These are phyloP conservation scores for Elgaria multicarinata DNA, from an alignment of 2,113 vertebrate species.

Conservation along the genomic window DNA sequence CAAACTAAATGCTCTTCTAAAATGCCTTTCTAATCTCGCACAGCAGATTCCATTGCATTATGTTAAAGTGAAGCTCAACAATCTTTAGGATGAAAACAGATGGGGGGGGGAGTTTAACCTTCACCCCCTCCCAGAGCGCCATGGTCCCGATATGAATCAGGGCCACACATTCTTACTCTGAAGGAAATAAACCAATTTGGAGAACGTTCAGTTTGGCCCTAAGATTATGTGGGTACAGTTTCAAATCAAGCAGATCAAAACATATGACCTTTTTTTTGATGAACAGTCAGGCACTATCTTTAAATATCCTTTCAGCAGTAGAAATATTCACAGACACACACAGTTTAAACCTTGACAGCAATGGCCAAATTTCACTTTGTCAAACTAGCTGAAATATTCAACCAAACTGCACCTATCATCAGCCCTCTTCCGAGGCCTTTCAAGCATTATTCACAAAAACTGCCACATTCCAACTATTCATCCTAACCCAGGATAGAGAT, in stretches of 20 bases:
- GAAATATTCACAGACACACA: background rate
- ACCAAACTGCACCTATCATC: background rate
- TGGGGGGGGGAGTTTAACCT: background rate
- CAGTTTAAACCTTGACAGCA: conserved; percentile 1
- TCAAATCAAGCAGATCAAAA: conserved; percentile 27
- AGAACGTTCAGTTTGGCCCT: too few relatives aligned
- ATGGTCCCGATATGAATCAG: too few relatives aligned
- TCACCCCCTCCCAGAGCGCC: too few relatives aligned
- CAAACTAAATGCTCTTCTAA: too few relatives aligned
- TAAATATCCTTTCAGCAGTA: conserved; percentile 39
- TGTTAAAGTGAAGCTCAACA: too few relatives aligned
- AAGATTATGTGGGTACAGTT: conserved; percentile 30
- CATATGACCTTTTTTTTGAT: conserved; percentile 26
- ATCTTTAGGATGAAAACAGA: too few relatives aligned
- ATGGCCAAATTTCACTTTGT: conserved; percentile 16
- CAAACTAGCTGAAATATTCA: background rate
- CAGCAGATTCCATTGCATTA: too few relatives aligned
- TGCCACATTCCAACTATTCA: background rate
- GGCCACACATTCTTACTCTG: too few relatives aligned
- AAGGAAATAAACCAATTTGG: too few relatives aligned
- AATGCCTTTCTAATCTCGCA: too few relatives aligned
- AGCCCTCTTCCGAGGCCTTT: background rate
- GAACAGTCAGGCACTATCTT: conserved; percentile 7
- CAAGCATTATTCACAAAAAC: background rate
- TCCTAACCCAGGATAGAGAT: too few relatives aligned